Evolutionary conservation across 2,113 vertebrate species (phyloP).

Genomic region (Microtus ochrogaster): DNA sequence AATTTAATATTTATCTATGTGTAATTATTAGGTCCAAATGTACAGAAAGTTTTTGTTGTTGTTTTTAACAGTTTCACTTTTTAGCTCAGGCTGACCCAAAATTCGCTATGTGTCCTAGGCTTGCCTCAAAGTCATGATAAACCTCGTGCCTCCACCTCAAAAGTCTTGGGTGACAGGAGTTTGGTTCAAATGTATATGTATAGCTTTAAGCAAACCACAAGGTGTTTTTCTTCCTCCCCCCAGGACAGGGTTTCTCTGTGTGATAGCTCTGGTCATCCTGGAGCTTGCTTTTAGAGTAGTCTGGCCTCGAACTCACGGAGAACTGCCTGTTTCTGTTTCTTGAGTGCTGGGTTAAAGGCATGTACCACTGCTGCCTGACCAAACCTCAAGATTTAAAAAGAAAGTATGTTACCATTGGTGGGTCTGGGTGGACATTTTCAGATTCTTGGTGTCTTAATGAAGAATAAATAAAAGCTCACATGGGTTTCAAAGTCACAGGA

Average conservation of each 20-base stretch:
- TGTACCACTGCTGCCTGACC: no score
- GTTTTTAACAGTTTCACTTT: not conserved
- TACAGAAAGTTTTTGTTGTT: not conserved
- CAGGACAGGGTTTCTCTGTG: not conserved
- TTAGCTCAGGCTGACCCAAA: not conserved
- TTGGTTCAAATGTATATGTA: not conserved
- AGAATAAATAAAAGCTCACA: not conserved
- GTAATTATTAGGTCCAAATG: not conserved
- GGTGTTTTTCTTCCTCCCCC: not conserved
- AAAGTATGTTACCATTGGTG: not conserved
- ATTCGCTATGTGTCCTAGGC: not conserved
- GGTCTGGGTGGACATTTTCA: not conserved
- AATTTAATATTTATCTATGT: not conserved
- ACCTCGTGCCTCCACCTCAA: not conserved
- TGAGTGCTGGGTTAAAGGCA: no score
- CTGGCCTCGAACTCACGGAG: no score
- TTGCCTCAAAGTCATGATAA: not conserved
- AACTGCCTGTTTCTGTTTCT: no score
- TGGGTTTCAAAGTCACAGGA: not conserved
- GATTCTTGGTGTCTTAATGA: not conserved
- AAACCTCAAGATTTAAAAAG: not conserved
- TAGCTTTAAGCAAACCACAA: not conserved
- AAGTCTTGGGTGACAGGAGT: not conserved
- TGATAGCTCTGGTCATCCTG: not conserved
- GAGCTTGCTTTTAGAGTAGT: not conserved